Evolutionary conservation across 2,888 invertebrate species (phyloP), one percentile per base, ranked within the genome.

Genomic region (Lasioglossum marginatum): DNA sequence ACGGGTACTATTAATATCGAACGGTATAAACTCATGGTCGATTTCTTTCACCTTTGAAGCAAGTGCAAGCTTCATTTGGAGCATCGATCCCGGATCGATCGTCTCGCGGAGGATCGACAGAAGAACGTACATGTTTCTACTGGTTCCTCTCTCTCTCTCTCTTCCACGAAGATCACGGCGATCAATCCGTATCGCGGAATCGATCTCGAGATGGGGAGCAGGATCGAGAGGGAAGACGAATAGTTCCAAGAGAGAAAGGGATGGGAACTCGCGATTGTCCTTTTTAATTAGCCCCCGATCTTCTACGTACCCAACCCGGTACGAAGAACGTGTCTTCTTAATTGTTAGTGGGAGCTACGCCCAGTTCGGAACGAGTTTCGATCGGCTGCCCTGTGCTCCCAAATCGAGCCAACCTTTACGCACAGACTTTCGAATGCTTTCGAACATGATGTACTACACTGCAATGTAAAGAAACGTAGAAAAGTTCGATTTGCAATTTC

Each of bases 341-440:
- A 92, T 92, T 92, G 90, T 90, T 91, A 90, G 91, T 89, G 88
- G 87, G 89, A 90, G 88, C 90, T 88, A 87, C 91, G 90, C 87
- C 89, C 87, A 85, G 88, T 86, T 81, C 82, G 43, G 81, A 92
- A 92, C 91, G 87, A 85, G 90, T 91, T 91, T 86, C 75, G 83
- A 83, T 71, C 82, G 81, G 66, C 48, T 48, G 45, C 31, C 12
- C 60, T 43, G 45, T 57, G 77, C 45, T 63, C 86, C 34, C 34
- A 43, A 71, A 82, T 77, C 63, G 77, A 79, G 71, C 60, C 19
- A 23, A 57, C 16, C n/a, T 14, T 31, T 43, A 37, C 1, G 23
- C 63, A 48, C 45, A 52, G 63, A 80, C 79, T 80, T 75, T 79
- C 34, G 40, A 82, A 37, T 78, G 75, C 77, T 81, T 57, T 52